Evolutionary conservation across 2,113 vertebrate species (phyloP).

Genomic region (Heptranchias perlo): DNA sequence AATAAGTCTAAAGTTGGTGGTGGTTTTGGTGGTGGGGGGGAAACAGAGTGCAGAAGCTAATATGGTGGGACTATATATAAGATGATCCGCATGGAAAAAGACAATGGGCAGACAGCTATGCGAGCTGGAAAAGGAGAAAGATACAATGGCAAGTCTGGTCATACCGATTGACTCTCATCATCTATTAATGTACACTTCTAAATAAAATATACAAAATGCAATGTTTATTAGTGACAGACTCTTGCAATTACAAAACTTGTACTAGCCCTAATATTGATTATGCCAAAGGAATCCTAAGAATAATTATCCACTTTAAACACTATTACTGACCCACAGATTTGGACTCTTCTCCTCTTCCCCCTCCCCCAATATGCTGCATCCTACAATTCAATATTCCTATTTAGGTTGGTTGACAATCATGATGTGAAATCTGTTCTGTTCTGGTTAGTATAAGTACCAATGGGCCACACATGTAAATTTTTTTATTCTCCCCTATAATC

Average conservation of each 20-base stretch:
- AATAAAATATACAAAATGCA: not conserved
- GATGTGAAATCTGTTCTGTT: not conserved
- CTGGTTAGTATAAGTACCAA: not conserved
- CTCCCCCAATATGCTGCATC: not conserved
- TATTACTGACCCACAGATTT: not conserved
- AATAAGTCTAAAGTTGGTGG: not conserved
- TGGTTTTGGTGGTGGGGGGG: no score
- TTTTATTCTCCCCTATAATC: not conserved
- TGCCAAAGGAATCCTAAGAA: not conserved
- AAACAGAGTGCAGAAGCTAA: not conserved
- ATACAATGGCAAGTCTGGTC: not conserved
- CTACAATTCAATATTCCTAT: not conserved
- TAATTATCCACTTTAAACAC: not conserved
- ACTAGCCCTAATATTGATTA: not conserved
- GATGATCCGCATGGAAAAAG: not conserved
- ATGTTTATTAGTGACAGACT: not conserved
- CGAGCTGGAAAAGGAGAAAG: not conserved
- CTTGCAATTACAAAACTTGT: not conserved
- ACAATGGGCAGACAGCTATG: not conserved
- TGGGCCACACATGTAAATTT: not conserved
- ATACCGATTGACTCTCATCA: not conserved
- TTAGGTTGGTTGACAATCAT: not conserved
- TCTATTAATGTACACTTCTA: not conserved
- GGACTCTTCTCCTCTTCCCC: not conserved
- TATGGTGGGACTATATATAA: not conserved